Evolutionary conservation across 1,140 invertebrate species (phyloP).

Genomic region (Lycorma delicatula): DNA sequence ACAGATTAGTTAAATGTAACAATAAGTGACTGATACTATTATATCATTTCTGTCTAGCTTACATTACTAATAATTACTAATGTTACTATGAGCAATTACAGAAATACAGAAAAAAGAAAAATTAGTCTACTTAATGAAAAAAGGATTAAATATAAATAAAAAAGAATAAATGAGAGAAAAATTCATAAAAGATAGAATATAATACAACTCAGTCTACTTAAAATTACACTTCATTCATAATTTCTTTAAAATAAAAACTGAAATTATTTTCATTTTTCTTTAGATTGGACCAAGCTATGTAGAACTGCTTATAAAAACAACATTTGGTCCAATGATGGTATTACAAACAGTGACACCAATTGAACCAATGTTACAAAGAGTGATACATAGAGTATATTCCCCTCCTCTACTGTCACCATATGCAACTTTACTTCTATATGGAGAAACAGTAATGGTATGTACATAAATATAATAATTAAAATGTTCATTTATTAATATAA

Average conservation of each 20-base stretch:
- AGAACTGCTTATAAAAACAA: conserved; percentile 51
- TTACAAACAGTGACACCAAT: conserved; percentile 73
- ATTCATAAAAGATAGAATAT: too few relatives aligned
- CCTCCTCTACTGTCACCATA: conserved; percentile 49
- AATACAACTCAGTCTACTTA: too few relatives aligned
- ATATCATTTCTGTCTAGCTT: too few relatives aligned
- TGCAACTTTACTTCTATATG: conserved; percentile 56
- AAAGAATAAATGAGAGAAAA: too few relatives aligned
- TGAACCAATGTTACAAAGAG: conserved; percentile 65
- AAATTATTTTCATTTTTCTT: conserved; percentile 24
- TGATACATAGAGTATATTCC: conserved; percentile 67
- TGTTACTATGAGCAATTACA: too few relatives aligned
- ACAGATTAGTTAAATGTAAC: too few relatives aligned
- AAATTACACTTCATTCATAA: too few relatives aligned
- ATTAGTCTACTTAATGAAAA: too few relatives aligned
- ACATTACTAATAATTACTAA: too few relatives aligned
- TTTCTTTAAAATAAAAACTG: conserved; percentile 1
- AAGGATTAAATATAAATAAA: too few relatives aligned
- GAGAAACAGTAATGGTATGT: conserved; percentile 66
- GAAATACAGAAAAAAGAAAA: too few relatives aligned
- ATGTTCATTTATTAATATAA: neutral
- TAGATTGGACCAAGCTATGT: conserved; percentile 77
- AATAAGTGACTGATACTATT: too few relatives aligned
- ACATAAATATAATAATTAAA: neutral
- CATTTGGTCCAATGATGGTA: conserved; percentile 55